These are phyloP conservation scores for Nicator chloris DNA, from an alignment of 2,113 vertebrate genomes.

Conservation along the genomic window DNA sequence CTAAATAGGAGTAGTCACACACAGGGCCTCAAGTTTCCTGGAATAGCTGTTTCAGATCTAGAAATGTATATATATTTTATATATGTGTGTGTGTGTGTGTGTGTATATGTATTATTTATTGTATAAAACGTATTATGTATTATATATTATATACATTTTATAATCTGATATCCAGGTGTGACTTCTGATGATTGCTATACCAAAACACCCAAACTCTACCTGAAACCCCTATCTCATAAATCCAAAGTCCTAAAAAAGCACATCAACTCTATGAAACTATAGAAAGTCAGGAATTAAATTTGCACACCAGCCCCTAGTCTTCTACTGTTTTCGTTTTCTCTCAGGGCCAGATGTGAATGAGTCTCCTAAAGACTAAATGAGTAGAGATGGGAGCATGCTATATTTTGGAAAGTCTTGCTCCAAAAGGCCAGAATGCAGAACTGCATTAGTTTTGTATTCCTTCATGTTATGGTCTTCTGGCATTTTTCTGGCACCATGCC, in stretches of 20 bases:
- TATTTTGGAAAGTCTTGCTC: not conserved
- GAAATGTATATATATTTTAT: not conserved
- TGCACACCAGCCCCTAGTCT: not conserved
- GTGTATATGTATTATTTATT: not conserved
- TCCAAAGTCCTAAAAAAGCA: not conserved
- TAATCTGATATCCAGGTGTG: not conserved
- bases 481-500: not conserved
- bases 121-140: too few relatives aligned
- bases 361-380: not conserved
- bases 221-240: not conserved
- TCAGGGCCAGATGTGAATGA: not conserved
- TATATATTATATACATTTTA: not conserved
- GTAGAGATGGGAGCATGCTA: not conserved
- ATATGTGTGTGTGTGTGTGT: accelerated
- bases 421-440: not conserved
- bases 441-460: not conserved
- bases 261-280: not conserved
- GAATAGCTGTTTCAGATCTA: not conserved
- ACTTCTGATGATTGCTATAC: not conserved
- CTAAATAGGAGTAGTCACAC: not conserved
- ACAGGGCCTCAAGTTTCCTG: not conserved
- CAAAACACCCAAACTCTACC: not conserved
- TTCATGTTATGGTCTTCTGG: not conserved
- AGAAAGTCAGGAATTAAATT: not conserved
- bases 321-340: not conserved